Evolutionary conservation across 2,797 vertebrate genomes (phyloP).

Genomic region (Betta splendens): DNA sequence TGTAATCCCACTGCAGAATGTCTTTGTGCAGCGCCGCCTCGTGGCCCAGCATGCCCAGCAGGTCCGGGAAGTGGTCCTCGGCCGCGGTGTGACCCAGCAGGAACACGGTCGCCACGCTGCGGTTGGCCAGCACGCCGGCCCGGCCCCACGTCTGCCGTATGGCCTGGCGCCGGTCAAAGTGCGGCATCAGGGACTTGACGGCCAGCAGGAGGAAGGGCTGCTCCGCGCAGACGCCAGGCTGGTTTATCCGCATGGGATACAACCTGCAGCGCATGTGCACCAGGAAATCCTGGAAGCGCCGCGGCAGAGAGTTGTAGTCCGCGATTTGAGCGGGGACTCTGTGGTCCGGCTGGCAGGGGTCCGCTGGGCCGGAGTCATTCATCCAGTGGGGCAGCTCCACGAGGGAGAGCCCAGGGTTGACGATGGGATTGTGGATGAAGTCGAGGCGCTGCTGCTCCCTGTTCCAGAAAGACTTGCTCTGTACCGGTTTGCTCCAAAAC

Average conservation of each 20-base stretch:
- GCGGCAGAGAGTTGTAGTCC: slow-evolving; percentile 85
- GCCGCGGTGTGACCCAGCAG: slow-evolving; percentile 85
- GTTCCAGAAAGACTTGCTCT: slow-evolving; percentile 88
- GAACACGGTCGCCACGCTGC: slow-evolving; percentile 87
- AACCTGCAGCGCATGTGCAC: slow-evolving; percentile 88
- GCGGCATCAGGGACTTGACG: slow-evolving; percentile 88
- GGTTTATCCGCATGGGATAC: slow-evolving; percentile 87
- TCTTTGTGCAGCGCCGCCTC: slow-evolving; percentile 87
- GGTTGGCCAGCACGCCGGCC: slow-evolving; percentile 78
- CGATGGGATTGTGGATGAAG: slow-evolving; percentile 82
- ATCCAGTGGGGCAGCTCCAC: slow-evolving; percentile 75
- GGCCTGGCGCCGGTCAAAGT: slow-evolving; percentile 94
- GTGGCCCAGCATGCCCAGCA: slow-evolving; percentile 85
- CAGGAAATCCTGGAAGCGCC: slow-evolving; percentile 91
- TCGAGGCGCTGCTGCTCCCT: slow-evolving; percentile 89
- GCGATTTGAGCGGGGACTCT: slow-evolving; percentile 74
- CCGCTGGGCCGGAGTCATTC: slow-evolving; percentile 42
- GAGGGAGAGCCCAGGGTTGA: slow-evolving; percentile 55
- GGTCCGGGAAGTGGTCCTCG: slow-evolving; percentile 86
- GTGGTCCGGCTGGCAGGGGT: slow-evolving; percentile 83
- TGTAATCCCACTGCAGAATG: slow-evolving; percentile 91
- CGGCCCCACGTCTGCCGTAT: slow-evolving; percentile 95
- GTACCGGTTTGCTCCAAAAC: slow-evolving; percentile 83
- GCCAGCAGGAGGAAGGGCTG: slow-evolving; percentile 89
- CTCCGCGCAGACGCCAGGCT: slow-evolving; percentile 80